Percentiles rank a stretch among this genome's conserved stretches.
Evolutionary conservation across 2,888 invertebrate genomes (phyloP).

Genomic region (Gisinianus flammeolus): DNA sequence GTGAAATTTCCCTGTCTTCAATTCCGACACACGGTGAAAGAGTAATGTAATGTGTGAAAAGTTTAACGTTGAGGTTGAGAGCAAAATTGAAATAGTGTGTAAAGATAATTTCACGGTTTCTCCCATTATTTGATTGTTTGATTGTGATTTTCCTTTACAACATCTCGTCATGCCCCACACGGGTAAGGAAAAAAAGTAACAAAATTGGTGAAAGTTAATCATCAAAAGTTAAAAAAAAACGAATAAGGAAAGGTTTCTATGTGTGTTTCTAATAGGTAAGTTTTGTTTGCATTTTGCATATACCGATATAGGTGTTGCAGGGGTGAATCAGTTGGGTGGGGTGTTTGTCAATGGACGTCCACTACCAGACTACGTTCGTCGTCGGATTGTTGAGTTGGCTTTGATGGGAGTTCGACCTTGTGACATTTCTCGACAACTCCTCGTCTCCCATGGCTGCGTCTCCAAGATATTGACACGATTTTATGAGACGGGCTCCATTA

Average conservation of each 20-base stretch:
- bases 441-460: conserved; percentile 96
- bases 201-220: background rate
- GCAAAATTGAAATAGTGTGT: too few relatives aligned
- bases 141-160: too few relatives aligned
- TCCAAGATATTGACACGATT: conserved; percentile 95
- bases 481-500: conserved; percentile 95
- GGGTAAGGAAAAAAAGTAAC: background rate
- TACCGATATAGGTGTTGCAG: conserved; percentile 86
- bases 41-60: too few relatives aligned
- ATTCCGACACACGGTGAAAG: too few relatives aligned
- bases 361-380: conserved; percentile 89
- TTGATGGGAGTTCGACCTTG: conserved; percentile 93
- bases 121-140: too few relatives aligned
- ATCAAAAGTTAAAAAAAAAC: background rate
- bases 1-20: too few relatives aligned
- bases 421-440: conserved; percentile 92
- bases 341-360: conserved; percentile 98
- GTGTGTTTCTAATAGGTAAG: background rate
- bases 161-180: conserved; percentile 16
- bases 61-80: too few relatives aligned
- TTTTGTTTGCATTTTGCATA: background rate
- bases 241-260: background rate
- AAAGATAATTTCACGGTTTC: too few relatives aligned
- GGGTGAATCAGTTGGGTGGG: conserved; percentile 95
- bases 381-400: conserved; percentile 92